phyloP scores from a whole-genome alignment of 2,113 vertebrate genomes.

The Gymnogyps californianus region DNA sequence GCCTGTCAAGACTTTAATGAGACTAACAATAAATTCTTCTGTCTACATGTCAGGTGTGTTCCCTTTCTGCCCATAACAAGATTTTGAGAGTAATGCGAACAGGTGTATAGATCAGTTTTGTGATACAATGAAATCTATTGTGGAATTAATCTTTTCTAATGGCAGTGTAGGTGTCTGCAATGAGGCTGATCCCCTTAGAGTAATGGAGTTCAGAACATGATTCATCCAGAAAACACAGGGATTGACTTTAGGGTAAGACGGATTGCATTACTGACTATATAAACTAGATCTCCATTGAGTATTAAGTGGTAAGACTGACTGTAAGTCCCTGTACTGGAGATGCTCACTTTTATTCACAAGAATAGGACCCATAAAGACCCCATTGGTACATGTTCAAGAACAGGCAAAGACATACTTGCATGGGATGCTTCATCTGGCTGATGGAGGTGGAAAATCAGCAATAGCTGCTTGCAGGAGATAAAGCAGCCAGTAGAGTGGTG shows the following conservation, averaged over 20 bases:
- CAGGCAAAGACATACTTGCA: neutral
- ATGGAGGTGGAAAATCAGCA: neutral
- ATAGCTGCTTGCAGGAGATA: neutral
- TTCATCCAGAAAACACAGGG: neutral
- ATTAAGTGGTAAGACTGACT: neutral
- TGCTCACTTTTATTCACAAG: neutral
- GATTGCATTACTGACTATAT: neutral
- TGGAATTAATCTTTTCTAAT: neutral
- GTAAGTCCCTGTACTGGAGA: neutral
- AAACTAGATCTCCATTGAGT: neutral
- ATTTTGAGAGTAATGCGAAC: neutral
- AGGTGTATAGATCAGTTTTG: neutral
- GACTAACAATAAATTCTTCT: neutral
- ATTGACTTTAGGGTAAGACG: neutral
- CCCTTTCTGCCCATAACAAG: neutral
- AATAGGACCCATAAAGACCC: neutral
- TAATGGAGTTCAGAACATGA: neutral
- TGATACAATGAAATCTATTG: neutral
- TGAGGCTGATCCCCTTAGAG: neutral
- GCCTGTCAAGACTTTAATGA: neutral
- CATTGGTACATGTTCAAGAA: neutral
- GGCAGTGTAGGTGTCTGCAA: neutral
- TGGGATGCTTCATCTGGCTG: neutral
- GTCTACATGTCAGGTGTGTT: neutral
- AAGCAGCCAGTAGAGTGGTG: neutral